Conservation (phyloP, 2,113 vertebrate species). For the Quiscalus mexicanus region DNA sequence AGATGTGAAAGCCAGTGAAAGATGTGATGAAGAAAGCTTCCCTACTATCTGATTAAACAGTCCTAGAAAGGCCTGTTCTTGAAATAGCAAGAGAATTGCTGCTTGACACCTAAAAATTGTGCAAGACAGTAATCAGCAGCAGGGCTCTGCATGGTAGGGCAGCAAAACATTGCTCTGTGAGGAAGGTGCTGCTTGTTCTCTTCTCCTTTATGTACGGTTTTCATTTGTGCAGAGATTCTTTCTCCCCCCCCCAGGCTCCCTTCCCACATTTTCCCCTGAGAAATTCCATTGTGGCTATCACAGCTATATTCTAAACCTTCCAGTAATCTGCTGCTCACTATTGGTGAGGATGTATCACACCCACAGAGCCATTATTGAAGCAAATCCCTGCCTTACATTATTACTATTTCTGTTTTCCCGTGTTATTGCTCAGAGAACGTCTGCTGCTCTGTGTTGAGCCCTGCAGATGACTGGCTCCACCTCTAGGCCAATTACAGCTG, state of each 20-base stretch:
- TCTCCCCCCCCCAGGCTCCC: background rate
- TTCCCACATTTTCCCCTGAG: background rate
- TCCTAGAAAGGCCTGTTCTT: background rate
- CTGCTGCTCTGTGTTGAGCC: background rate
- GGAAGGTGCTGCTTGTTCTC: background rate
- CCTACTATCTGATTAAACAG: background rate
- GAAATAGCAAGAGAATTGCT: background rate
- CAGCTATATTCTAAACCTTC: background rate
- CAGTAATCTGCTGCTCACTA: background rate
- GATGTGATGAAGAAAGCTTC: background rate
- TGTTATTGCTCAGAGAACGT: background rate
- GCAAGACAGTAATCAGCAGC: background rate
- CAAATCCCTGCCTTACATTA: background rate
- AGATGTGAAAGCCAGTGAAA: background rate
- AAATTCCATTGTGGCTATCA: background rate
- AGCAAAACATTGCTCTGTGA: background rate
- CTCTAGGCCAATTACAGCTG: constrained; percentile 19
- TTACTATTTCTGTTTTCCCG: background rate
- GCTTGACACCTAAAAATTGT: background rate
- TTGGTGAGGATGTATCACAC: background rate
- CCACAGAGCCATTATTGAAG: background rate
- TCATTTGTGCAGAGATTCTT: background rate
- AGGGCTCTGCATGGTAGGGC: background rate
- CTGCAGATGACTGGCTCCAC: constrained; percentile 54
- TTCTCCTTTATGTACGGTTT: background rate